Evolutionary conservation across 1,140 invertebrate genomes (phyloP).

Genomic region (Acromyrmex charruanus): DNA sequence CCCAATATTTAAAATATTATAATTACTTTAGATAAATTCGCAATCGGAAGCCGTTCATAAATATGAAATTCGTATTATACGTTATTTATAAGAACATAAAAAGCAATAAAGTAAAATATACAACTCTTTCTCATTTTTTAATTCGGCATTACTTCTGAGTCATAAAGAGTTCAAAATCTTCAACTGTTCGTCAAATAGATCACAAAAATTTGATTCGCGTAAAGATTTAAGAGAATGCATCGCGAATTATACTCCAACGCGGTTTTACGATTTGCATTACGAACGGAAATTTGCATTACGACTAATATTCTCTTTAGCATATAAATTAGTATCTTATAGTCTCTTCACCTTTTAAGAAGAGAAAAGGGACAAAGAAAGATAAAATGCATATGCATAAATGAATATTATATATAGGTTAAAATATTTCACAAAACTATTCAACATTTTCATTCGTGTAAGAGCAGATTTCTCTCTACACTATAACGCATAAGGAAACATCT

Average conservation of each 20-base stretch:
- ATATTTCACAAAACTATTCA: neutral
- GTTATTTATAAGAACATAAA: neutral
- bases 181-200: neutral
- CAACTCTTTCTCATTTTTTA: neutral
- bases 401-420: neutral
- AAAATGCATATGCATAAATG: neutral
- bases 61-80: neutral
- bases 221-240: constrained; percentile 6
- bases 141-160: neutral
- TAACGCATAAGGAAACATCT: neutral
- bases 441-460: neutral
- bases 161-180: neutral
- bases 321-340: neutral
- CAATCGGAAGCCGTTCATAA: neutral
- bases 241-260: neutral
- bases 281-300: neutral
- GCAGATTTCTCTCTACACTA: neutral
- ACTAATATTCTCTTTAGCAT: constrained; percentile 14
- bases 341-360: neutral
- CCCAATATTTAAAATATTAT: neutral
- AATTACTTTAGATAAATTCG: constrained; percentile 28
- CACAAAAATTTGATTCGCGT: neutral
- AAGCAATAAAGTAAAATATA: constrained; percentile 8
- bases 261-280: constrained; percentile 4
- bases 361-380: neutral